Evolutionary conservation across 2,888 invertebrate species (phyloP).

Genomic region (Caenorhabditis panamensis): DNA sequence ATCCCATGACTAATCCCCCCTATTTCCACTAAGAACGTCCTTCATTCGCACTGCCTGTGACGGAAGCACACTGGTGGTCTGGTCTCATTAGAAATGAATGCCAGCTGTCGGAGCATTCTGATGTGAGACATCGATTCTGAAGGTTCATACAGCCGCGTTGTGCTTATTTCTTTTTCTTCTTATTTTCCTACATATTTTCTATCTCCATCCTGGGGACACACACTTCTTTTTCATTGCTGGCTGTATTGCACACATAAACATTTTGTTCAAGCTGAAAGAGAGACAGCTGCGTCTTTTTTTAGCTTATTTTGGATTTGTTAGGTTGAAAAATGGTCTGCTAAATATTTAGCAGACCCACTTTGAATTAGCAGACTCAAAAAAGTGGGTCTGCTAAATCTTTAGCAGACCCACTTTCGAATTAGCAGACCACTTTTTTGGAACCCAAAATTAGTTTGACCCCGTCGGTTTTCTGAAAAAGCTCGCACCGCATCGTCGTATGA

Average conservation of each 20-base stretch:
- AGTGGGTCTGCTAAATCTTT: too few relatives aligned
- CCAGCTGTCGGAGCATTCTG: slow-evolving; percentile 24
- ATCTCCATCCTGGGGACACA: too few relatives aligned
- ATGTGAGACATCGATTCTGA: slow-evolving; percentile 20
- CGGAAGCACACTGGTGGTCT: neutral
- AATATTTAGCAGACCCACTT: too few relatives aligned
- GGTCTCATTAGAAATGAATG: slow-evolving; percentile 55
- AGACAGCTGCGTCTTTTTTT: too few relatives aligned
- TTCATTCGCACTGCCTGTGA: slow-evolving; percentile 2
- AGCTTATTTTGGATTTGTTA: too few relatives aligned
- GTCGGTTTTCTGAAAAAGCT: neutral
- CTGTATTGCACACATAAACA: too few relatives aligned
- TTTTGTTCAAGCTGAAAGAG: too few relatives aligned
- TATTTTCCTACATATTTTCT: neutral
- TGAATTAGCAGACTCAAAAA: too few relatives aligned
- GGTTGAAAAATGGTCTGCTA: too few relatives aligned
- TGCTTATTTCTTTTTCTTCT: neutral
- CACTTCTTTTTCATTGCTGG: too few relatives aligned
- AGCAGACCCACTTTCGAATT: too few relatives aligned
- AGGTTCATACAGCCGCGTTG: neutral
- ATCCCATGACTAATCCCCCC: slow-evolving; percentile 37
- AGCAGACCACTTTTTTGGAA: too few relatives aligned
- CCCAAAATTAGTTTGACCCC: neutral
- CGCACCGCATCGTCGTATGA: neutral
- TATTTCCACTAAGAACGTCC: slow-evolving; percentile 12